phyloP scores from a whole-genome alignment of 2,888 invertebrate genomes.

The Diplazon laetatorius region DNA sequence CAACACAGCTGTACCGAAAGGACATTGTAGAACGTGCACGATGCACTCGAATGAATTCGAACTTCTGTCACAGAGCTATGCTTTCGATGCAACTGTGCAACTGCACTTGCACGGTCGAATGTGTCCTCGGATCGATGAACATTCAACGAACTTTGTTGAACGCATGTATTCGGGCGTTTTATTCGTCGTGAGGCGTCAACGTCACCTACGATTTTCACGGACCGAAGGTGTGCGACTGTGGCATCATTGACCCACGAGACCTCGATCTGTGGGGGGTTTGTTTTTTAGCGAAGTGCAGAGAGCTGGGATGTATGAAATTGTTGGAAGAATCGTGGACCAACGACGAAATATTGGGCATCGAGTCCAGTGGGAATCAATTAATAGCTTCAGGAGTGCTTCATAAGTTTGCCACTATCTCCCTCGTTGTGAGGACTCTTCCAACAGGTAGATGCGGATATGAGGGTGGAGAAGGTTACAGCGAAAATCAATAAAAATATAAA shows the following conservation, averaged over 20 bases:
- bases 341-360: background rate
- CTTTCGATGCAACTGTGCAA: constrained; percentile 2
- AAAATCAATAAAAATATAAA: background rate
- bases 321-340: constrained; percentile 41
- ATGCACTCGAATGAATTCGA: constrained; percentile 40
- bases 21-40: constrained; percentile 17
- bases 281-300: constrained; percentile 6
- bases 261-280: background rate
- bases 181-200: constrained; percentile 8
- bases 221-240: constrained; percentile 10
- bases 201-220: constrained; percentile 45
- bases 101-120: background rate
- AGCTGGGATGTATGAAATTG: constrained; percentile 16
- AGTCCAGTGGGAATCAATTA: constrained; percentile 32
- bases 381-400: constrained; percentile 29
- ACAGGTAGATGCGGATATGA: background rate
- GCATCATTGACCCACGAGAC: background rate
- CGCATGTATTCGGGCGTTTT: background rate
- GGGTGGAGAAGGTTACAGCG: background rate
- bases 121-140: constrained; percentile 10
- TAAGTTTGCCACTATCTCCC: background rate
- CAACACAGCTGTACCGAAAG: constrained; percentile 8
- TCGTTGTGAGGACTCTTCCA: background rate
- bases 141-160: constrained; percentile 6
- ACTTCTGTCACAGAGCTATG: background rate